Percentiles rank a stretch among this genome's conserved stretches.
phyloP scores from a whole-genome alignment of 2,888 invertebrate species.

The Nomada fucata region DNA sequence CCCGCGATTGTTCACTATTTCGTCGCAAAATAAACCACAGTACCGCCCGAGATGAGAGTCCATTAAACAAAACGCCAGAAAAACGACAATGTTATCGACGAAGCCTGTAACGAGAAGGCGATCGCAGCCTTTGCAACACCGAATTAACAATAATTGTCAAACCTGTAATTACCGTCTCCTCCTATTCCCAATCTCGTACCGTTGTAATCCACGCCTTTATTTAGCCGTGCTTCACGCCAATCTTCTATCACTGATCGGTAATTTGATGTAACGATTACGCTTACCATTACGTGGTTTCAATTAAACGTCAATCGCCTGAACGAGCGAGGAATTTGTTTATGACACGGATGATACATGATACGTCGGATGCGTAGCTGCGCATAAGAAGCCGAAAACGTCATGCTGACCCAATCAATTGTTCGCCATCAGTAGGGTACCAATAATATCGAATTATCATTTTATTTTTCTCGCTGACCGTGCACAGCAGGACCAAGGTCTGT shows the following conservation, averaged over 20 bases:
- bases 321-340: slow-evolving; percentile 75
- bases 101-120: no score
- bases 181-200: background rate
- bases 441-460: slow-evolving; percentile 70
- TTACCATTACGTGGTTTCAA: slow-evolving; percentile 54
- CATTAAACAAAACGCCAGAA: background rate
- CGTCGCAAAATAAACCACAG: no score
- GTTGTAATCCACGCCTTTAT: background rate
- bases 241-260: background rate
- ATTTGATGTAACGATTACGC: slow-evolving; percentile 31
- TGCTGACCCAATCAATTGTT: slow-evolving; percentile 53
- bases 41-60: background rate
- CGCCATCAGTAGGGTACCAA: slow-evolving; percentile 65
- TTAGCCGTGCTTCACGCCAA: background rate
- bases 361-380: slow-evolving; percentile 58
- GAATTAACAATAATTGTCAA: background rate
- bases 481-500: slow-evolving; percentile 23
- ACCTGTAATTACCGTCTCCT: background rate
- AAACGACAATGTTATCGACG: background rate
- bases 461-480: slow-evolving; percentile 58
- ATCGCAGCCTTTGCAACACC: background rate
- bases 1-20: no score
- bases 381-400: slow-evolving; percentile 70
- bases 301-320: slow-evolving; percentile 72
- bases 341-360: slow-evolving; percentile 49